Conservation (phyloP, 2,888 invertebrate species). For the Philereme vetulata region DNA sequence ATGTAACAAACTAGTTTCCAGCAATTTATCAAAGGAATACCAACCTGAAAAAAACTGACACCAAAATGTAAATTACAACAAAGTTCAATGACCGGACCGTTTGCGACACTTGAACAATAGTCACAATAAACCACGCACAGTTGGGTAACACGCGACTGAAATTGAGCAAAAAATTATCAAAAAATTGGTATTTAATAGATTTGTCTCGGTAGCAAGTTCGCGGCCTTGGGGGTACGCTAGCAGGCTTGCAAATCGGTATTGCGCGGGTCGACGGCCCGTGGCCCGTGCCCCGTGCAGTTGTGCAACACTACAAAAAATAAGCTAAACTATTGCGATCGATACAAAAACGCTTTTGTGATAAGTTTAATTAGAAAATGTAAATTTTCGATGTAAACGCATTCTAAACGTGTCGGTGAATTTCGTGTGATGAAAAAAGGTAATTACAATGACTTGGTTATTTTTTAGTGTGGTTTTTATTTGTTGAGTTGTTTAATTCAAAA, state of each 20-base stretch:
- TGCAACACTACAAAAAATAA: constrained; percentile 47
- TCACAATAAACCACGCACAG: constrained; percentile 29
- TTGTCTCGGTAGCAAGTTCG: constrained; percentile 71
- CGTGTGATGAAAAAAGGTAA: neutral
- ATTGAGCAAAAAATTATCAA: constrained; percentile 32
- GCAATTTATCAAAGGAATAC: neutral
- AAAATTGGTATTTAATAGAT: constrained; percentile 54
- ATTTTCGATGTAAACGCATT: constrained; percentile 1
- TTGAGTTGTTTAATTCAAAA: too few relatives aligned
- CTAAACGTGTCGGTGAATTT: neutral
- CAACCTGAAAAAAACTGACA: constrained; percentile 3
- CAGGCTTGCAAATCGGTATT: constrained; percentile 44
- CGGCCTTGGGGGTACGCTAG: constrained; percentile 58
- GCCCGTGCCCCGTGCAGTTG: constrained; percentile 31
- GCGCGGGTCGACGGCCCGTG: constrained; percentile 66
- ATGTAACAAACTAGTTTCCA: too few relatives aligned
- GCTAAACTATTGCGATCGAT: constrained; percentile 14
- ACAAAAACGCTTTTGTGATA: constrained; percentile 33
- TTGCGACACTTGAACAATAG: constrained; percentile 16
- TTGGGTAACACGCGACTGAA: constrained; percentile 38
- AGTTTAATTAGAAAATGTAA: constrained; percentile 19
- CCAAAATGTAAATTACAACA: constrained; percentile 29
- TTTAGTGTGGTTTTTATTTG: too few relatives aligned
- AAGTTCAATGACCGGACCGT: constrained; percentile 23
- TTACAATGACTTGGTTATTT: too few relatives aligned